Percentiles rank a stretch among this genome's conserved stretches.
Evolutionary conservation across 2,113 vertebrate species (phyloP).

Genomic region (Dromas ardeola): DNA sequence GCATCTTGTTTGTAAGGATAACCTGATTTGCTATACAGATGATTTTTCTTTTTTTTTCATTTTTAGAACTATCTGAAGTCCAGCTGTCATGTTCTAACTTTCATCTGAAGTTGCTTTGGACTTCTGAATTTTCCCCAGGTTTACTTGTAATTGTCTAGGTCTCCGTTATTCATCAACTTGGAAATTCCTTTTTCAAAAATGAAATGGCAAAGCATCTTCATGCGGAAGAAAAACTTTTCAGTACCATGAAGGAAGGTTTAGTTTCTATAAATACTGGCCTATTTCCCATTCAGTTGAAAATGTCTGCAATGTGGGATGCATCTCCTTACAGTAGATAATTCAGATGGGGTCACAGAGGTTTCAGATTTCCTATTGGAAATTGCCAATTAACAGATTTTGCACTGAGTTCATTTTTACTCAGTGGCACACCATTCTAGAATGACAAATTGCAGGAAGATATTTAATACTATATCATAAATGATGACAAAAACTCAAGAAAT

Average conservation of each 20-base stretch:
- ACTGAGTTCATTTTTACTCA: conserved; percentile 23
- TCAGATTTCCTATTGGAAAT: conserved; percentile 68
- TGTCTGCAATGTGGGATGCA: conserved; percentile 40
- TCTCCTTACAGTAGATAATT: conserved; percentile 10
- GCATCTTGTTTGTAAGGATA: neutral
- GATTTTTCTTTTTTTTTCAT: neutral
- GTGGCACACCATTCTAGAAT: conserved; percentile 15
- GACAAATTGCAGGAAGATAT: conserved; percentile 43
- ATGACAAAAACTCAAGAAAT: conserved; percentile 28
- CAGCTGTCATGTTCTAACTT: neutral
- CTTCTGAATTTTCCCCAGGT: neutral
- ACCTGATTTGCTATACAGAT: neutral
- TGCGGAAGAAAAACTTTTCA: neutral
- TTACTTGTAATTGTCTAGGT: neutral
- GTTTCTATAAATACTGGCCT: neutral
- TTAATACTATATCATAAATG: conserved; percentile 44
- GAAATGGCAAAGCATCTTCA: neutral
- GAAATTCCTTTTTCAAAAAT: neutral
- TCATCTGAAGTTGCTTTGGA: conserved; percentile 7
- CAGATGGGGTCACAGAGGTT: conserved; percentile 25
- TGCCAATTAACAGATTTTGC: conserved; percentile 46
- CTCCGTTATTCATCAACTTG: neutral
- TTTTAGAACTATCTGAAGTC: neutral
- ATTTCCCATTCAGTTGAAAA: conserved; percentile 18
- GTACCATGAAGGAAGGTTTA: neutral